Conservation (phyloP, 2,113 vertebrate species). For the Archocentrus centrarchus region DNA sequence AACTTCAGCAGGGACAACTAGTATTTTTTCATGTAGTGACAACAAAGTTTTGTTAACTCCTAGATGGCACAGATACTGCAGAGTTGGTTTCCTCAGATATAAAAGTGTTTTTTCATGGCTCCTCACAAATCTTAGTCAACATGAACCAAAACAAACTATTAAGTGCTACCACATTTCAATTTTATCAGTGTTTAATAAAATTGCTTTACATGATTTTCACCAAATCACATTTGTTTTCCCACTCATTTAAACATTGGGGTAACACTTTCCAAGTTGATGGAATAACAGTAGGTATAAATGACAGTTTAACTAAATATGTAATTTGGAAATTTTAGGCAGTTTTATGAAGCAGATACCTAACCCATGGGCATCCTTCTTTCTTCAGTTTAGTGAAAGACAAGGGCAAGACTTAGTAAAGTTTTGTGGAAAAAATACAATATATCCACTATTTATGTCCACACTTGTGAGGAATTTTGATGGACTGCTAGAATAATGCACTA, state of each 20-base stretch:
- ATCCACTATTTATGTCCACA: too few species aligned
- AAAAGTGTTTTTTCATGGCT: background rate
- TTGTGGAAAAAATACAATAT: too few species aligned
- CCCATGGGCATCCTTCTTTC: background rate
- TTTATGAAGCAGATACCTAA: background rate
- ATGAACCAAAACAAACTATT: too few species aligned
- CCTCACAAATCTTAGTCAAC: background rate
- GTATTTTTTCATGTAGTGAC: conserved; percentile 28
- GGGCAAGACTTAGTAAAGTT: too few species aligned
- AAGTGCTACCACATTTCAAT: background rate
- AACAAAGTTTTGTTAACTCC: conserved; percentile 26
- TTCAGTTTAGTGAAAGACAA: too few species aligned
- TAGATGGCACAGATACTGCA: background rate
- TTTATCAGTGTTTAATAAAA: background rate
- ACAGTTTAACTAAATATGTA: background rate
- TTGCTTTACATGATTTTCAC: background rate
- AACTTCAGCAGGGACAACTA: conserved; percentile 48
- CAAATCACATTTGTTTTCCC: background rate
- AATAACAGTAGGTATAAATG: background rate
- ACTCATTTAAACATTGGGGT: background rate
- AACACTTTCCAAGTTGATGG: background rate
- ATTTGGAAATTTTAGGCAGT: background rate
- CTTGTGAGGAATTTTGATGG: too few species aligned
- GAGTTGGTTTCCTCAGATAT: background rate
- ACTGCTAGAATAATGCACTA: too few species aligned